A percentile compares a stretch with the other conserved stretches of the same genome.
Conservation (phyloP, 2,113 vertebrate species). For the Mesocricetus auratus region DNA sequence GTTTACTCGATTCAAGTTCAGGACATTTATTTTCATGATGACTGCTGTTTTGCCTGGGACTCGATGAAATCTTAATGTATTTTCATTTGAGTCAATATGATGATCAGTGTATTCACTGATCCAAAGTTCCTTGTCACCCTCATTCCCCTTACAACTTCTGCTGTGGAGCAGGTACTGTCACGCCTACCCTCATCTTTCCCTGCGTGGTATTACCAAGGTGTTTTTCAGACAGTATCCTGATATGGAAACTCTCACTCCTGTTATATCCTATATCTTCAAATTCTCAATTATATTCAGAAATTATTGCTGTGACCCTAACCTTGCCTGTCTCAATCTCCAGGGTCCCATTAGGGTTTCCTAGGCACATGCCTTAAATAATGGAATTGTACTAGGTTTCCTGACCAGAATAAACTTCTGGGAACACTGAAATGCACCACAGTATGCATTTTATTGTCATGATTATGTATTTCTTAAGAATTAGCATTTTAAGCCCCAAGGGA, state of each 20-base stretch:
- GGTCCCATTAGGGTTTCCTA: neutral
- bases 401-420: neutral
- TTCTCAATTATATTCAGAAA: neutral
- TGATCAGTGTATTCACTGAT: no score
- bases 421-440: neutral
- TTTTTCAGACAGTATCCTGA: neutral
- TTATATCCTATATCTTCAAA: neutral
- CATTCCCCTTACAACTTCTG: neutral
- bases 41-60: neutral
- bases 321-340: neutral
- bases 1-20: rapidly evolving
- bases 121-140: neutral
- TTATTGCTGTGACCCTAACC: neutral
- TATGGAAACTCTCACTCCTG: neutral
- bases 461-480: neutral
- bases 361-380: neutral
- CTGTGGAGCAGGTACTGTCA: neutral
- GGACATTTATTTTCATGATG: neutral
- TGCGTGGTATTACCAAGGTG: rapidly evolving
- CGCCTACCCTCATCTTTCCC: rapidly evolving
- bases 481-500: neutral
- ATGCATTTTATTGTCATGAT: neutral
- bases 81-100: neutral
- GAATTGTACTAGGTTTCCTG: neutral
- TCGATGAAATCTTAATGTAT: neutral